Percentiles rank a stretch among this genome's conserved stretches.
Conservation (phyloP, 2,888 invertebrate genomes). For the Ectemnius lituratus region DNA sequence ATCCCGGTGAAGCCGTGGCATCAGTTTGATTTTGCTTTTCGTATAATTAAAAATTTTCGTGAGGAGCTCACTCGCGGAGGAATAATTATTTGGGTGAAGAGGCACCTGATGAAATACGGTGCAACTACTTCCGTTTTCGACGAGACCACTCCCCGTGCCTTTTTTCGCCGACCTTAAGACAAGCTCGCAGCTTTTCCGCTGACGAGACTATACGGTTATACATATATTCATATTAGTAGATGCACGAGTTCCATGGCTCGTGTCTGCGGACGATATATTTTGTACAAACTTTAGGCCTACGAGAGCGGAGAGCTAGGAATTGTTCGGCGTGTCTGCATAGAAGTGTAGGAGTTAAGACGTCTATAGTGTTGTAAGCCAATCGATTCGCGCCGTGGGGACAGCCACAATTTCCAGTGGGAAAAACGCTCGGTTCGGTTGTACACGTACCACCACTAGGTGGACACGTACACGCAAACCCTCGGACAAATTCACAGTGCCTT, state of each 20-base stretch:
- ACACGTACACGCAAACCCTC: not conserved
- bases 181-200: constrained; percentile 7
- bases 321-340: no score
- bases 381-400: no score
- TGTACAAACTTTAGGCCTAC: constrained; percentile 31
- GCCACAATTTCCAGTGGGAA: constrained; percentile 2
- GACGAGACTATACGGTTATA: constrained; percentile 13
- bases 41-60: constrained; percentile 27
- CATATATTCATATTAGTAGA: constrained; percentile 2
- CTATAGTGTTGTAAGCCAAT: no score
- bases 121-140: constrained; percentile 34
- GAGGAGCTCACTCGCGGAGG: not conserved
- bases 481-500: constrained; percentile 7
- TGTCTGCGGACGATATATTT: constrained; percentile 36
- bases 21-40: not conserved
- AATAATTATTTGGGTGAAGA: not conserved
- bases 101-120: constrained; percentile 14
- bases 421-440: no score
- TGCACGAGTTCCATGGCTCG: no score
- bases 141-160: constrained; percentile 47
- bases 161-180: constrained; percentile 27
- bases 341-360: no score
- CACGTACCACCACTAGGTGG: no score
- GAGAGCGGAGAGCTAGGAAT: not conserved
- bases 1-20: not conserved